These are phyloP conservation scores for Pterocles gutturalis DNA, from an alignment of 2,113 vertebrate genomes.

Conservation along the genomic window DNA sequence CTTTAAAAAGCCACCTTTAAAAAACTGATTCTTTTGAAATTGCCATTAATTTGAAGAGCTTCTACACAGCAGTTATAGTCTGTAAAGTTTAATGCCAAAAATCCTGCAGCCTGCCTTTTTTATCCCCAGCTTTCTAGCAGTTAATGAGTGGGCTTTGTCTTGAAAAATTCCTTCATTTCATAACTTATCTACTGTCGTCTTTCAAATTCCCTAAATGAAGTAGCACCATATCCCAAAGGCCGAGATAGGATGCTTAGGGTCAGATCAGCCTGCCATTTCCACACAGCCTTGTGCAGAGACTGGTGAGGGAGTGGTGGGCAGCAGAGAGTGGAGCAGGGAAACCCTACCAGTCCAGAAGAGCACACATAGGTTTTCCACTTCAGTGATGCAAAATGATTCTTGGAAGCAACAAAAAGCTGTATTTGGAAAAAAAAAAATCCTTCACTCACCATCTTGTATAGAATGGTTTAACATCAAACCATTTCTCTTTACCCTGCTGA, in stretches of 20 bases:
- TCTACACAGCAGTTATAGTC: not conserved
- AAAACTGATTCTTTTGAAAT: not conserved
- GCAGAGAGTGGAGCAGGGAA: not conserved
- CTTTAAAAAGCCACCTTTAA: not conserved
- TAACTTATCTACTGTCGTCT: not conserved
- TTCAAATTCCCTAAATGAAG: not conserved
- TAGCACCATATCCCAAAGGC: not conserved
- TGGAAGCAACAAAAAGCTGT: not conserved
- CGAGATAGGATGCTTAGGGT: not conserved
- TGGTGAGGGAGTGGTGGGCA: not conserved
- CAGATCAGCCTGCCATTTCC: not conserved
- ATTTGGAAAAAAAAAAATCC: not conserved
- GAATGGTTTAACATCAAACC: not conserved
- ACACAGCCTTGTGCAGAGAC: not conserved
- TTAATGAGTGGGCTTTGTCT: not conserved
- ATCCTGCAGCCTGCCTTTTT: not conserved
- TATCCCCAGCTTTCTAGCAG: not conserved
- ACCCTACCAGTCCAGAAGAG: not conserved
- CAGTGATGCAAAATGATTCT: not conserved
- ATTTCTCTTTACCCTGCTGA: not conserved
- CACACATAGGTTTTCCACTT: not conserved
- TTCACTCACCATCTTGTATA: not conserved
- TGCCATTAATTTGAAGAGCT: not conserved
- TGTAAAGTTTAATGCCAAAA: not conserved
- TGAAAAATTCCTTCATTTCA: not conserved